Evolutionary conservation across 2,888 invertebrate genomes (phyloP).

Genomic region (Caenorhabditis japonica): DNA sequence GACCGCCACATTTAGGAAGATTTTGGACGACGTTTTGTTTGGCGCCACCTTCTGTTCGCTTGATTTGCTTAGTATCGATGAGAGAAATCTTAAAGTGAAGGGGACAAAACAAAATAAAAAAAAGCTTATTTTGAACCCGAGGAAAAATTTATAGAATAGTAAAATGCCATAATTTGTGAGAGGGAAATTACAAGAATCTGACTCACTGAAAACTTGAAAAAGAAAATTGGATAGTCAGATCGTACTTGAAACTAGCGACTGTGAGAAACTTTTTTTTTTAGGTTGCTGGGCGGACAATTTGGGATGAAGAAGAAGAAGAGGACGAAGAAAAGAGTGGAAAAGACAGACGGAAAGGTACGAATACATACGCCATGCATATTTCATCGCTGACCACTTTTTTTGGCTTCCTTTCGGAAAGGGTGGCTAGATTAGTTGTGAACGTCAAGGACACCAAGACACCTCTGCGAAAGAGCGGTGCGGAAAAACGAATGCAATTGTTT

Average conservation of each 20-base stretch:
- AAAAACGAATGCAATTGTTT: constrained; percentile 11
- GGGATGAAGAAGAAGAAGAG: too few relatives aligned
- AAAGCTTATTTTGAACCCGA: too few relatives aligned
- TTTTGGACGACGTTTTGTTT: constrained; percentile 2
- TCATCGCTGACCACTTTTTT: constrained; percentile 48
- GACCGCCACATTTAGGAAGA: constrained; percentile 36
- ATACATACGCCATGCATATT: constrained; percentile 38
- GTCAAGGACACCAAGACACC: constrained; percentile 44
- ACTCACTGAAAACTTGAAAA: constrained; percentile 17
- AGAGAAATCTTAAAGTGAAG: constrained; percentile 24
- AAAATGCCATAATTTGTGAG: constrained; percentile 11
- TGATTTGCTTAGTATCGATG: constrained; percentile 25
- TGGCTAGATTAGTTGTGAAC: constrained; percentile 43
- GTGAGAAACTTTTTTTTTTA: constrained; percentile 5
- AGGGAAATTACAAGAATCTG: constrained; percentile 4
- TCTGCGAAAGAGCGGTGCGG: constrained; percentile 15
- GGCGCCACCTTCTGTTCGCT: constrained; percentile 35
- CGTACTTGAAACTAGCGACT: not conserved
- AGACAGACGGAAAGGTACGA: constrained; percentile 21
- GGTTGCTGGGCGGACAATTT: constrained; percentile 30
- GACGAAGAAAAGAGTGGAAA: too few relatives aligned
- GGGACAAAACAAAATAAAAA: not conserved
- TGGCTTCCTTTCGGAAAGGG: constrained; percentile 12
- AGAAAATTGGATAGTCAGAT: not conserved
- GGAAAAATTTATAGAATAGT: constrained; percentile 13